Evolutionary conservation across 2,113 vertebrate genomes (phyloP).

Genomic region (Brachirus orientalis): DNA sequence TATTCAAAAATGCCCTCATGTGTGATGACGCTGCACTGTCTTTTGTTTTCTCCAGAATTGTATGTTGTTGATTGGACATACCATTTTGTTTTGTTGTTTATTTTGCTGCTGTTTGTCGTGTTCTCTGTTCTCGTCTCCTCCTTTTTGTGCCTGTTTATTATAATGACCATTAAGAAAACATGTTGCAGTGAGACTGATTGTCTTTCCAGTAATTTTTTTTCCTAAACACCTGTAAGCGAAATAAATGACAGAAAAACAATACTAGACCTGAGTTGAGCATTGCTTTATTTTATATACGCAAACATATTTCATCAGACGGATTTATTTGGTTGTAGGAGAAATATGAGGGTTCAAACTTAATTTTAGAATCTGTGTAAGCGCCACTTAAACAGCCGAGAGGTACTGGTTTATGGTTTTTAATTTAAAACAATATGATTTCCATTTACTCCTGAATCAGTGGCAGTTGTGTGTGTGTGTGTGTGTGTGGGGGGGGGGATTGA

Average conservation of each 20-base stretch:
- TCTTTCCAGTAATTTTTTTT: slow-evolving; percentile 65
- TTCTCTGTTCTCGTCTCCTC: slow-evolving; percentile 74
- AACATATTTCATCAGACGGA: too few species aligned
- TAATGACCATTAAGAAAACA: slow-evolving; percentile 58
- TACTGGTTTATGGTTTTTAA: too few species aligned
- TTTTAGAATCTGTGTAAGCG: too few species aligned
- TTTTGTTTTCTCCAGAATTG: slow-evolving; percentile 54
- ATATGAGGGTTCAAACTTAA: too few species aligned
- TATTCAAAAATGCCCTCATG: not conserved
- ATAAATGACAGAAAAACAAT: slow-evolving; percentile 77
- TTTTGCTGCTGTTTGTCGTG: slow-evolving; percentile 29
- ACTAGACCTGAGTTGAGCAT: slow-evolving; percentile 11
- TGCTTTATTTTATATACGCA: not conserved
- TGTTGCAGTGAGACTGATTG: slow-evolving; percentile 51
- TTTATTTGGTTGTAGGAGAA: too few species aligned
- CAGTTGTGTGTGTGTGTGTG: too few species aligned
- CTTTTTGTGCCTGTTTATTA: slow-evolving; percentile 67
- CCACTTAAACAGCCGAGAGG: too few species aligned
- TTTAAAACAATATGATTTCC: too few species aligned
- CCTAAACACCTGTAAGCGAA: slow-evolving; percentile 77
- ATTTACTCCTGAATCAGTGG: too few species aligned
- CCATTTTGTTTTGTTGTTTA: slow-evolving; percentile 52
- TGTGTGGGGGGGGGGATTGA: too few species aligned
- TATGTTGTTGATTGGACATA: slow-evolving; percentile 52
- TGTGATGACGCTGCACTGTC: slow-evolving; percentile 25